These are phyloP conservation scores for Enteromius paludinosus DNA, from an alignment of 2,797 vertebrate genomes.

Conservation along the genomic window DNA sequence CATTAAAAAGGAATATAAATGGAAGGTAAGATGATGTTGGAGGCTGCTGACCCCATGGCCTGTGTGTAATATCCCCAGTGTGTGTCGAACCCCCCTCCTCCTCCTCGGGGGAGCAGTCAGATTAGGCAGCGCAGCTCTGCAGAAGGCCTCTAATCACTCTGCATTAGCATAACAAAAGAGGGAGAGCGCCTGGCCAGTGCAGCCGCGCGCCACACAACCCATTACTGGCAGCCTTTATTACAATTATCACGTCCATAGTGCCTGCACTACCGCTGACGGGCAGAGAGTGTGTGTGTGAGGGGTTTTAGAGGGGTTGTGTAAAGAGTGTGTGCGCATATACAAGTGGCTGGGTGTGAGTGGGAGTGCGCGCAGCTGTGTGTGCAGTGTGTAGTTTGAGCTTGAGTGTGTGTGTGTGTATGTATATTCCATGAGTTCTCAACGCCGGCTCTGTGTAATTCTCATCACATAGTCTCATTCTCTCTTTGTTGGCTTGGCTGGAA, in stretches of 20 bases:
- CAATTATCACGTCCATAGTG: slow-evolving; percentile 67
- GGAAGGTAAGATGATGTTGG: slow-evolving; percentile 49
- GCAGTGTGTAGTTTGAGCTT: slow-evolving; percentile 29
- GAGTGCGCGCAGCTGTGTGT: slow-evolving; percentile 43
- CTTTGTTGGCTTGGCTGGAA: slow-evolving; percentile 48
- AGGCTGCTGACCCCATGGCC: slow-evolving; percentile 59
- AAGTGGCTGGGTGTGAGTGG: slow-evolving; percentile 43
- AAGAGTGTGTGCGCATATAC: slow-evolving; percentile 45
- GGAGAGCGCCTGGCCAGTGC: slow-evolving; percentile 56
- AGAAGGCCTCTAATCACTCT: slow-evolving; percentile 65
- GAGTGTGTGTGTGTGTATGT: slow-evolving; percentile 26
- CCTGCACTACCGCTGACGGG: slow-evolving; percentile 55
- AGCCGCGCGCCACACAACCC: slow-evolving; percentile 58
- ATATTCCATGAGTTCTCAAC: slow-evolving; percentile 41
- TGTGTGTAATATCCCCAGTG: slow-evolving; percentile 63
- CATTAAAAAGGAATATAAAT: slow-evolving; percentile 51
- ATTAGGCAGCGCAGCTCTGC: slow-evolving; percentile 62
- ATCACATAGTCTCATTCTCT: slow-evolving; percentile 48
- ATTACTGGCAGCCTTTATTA: slow-evolving; percentile 67
- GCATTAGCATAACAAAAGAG: slow-evolving; percentile 67
- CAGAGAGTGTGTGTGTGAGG: slow-evolving; percentile 44
- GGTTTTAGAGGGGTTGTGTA: slow-evolving; percentile 39
- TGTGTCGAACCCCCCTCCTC: slow-evolving; percentile 53
- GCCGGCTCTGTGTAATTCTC: slow-evolving; percentile 37
- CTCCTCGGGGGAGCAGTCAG: slow-evolving; percentile 57